Evolutionary conservation across 2,888 invertebrate genomes (phyloP), one percentile per base, ranked within the genome.

Genomic region (Noctua janthina): DNA sequence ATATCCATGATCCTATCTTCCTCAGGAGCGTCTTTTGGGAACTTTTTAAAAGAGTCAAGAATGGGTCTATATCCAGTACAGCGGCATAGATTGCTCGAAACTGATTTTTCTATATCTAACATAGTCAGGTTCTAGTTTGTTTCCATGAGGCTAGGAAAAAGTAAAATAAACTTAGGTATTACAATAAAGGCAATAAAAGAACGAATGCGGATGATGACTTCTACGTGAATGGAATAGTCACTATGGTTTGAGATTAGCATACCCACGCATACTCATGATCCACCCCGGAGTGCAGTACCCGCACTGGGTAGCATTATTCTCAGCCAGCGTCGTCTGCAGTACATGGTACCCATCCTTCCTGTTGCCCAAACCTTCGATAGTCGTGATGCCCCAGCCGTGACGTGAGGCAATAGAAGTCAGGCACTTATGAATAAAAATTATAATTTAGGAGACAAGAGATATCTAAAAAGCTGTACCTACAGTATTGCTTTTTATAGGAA

Each of bases 51-150:
- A 2, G 97, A 97, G 73, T 97, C 97, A 3, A 97, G 80, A 70
- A 98, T 98, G 0, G 98, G 97, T 62, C 98, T 94, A 89, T 98
- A 98, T 1, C 98, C 98, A 1, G 98, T 98, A 89, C 98, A 98
- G 68, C 98, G 96, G 87, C 98, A 98, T 68, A 98, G 97, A 89
- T 98, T 98, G 62, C 98, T 97, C 7, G 97, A 98, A 87, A 98
- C 98, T 0, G 97, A 97, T 88, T 98, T 97, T 92, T 98, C 98
- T 6, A 98, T 97, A 84, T 98, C 97, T 81, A 97, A 93, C 97
- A 97, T 97, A 0, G 97, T 97, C 49, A 97, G 88, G 29, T 94
- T 89, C 23, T 95, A 94, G 2, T 96, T 93, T 4, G 92, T 89
- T 88, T 96, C 92, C 8, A 74, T 0, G 43, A 80, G 79, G 8